Evolutionary conservation across 2,113 vertebrate species (phyloP).

Genomic region (Blennius ocellaris): DNA sequence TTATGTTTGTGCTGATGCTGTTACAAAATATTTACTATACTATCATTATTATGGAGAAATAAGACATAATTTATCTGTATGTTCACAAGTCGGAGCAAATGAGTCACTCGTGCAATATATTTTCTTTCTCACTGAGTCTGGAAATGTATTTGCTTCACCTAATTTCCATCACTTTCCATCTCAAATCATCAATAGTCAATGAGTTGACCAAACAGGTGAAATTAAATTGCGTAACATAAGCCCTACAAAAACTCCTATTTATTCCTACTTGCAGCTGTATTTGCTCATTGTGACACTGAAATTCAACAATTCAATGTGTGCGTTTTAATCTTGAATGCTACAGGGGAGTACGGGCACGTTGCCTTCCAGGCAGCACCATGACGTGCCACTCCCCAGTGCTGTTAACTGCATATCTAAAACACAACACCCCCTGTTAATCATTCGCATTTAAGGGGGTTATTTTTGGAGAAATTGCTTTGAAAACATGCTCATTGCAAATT

Average conservation of each 20-base stretch:
- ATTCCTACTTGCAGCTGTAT: not conserved
- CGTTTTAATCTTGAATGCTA: constrained; percentile 1
- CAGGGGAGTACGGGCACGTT: not conserved
- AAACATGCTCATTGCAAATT: constrained; percentile 24
- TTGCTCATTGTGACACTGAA: not conserved
- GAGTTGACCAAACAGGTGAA: not conserved
- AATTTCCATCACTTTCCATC: not conserved
- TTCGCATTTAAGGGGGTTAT: constrained; percentile 25
- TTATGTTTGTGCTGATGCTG: not conserved
- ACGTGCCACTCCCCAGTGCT: constrained; percentile 3
- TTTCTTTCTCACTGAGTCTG: not conserved
- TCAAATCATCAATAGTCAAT: not conserved
- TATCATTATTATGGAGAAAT: not conserved
- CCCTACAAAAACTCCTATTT: too few relatives aligned
- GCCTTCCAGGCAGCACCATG: constrained; percentile 6
- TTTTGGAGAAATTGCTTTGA: constrained; percentile 15
- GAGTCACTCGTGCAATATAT: not conserved
- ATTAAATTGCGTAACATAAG: too few relatives aligned
- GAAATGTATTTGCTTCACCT: not conserved
- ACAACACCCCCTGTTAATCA: constrained; percentile 16
- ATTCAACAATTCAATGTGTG: not conserved
- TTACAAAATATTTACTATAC: not conserved
- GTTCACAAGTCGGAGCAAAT: not conserved
- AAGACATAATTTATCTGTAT: not conserved
- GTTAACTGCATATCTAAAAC: constrained; percentile 4